Conservation (phyloP, 2,797 vertebrate species). For the Melanotaenia boesemani region DNA sequence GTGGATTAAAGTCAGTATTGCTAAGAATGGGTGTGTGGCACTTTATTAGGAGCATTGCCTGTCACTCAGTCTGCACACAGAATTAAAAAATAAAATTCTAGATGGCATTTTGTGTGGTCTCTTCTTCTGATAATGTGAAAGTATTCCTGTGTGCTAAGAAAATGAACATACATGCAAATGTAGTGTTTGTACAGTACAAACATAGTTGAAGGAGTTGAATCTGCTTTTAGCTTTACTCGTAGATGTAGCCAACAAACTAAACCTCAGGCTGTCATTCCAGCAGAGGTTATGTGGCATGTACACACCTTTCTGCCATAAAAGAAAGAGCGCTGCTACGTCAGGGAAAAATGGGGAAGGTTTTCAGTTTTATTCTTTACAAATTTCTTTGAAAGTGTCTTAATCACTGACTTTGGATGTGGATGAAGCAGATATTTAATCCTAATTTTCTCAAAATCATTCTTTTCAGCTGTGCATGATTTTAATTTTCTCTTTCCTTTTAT, state of each 20-base stretch:
- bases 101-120: neutral
- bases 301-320: conserved; percentile 9
- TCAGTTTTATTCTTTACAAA: neutral
- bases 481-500: neutral
- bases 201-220: neutral
- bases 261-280: conserved; percentile 18
- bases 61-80: conserved; percentile 29
- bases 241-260: conserved; percentile 18
- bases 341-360: neutral
- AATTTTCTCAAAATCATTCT: neutral
- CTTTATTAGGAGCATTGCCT: conserved; percentile 30
- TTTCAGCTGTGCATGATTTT: neutral
- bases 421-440: neutral
- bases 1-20: conserved; percentile 55
- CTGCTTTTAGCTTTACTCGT: neutral
- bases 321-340: neutral
- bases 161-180: neutral
- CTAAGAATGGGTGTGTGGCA: conserved; percentile 23
- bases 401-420: neutral
- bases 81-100: conserved; percentile 50
- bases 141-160: neutral
- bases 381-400: neutral
- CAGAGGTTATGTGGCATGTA: neutral
- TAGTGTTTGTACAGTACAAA: neutral
- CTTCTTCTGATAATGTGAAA: conserved; percentile 8